phyloP scores from a whole-genome alignment of 2,888 invertebrate genomes.

The Electrophaes corylata region DNA sequence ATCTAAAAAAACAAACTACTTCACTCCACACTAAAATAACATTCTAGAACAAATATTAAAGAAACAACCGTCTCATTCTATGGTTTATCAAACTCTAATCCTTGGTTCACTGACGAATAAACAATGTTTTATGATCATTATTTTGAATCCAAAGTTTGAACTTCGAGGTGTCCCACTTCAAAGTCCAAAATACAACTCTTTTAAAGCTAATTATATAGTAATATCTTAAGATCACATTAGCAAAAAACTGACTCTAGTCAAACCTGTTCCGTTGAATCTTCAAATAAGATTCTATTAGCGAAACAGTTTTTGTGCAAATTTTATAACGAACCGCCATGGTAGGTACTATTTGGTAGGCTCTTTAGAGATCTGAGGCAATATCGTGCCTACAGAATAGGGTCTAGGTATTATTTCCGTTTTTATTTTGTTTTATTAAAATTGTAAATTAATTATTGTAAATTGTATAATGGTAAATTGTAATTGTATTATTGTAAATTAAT shows the following conservation, averaged over 20 bases:
- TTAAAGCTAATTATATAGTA: background rate
- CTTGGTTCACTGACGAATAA: background rate
- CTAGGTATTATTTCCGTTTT: no score
- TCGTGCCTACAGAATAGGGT: no score
- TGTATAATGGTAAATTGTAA: no score
- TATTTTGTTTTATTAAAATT: no score
- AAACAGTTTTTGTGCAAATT: background rate
- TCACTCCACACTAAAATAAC: background rate
- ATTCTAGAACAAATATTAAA: background rate
- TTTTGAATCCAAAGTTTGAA: background rate
- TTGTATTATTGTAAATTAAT: no score
- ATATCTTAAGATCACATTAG: background rate
- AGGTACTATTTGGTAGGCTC: no score
- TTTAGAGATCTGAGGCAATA: no score
- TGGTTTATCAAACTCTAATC: conserved; percentile 4
- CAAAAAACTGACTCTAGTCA: conserved; percentile 13
- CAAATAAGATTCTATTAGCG: conserved; percentile 2
- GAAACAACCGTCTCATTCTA: conserved; percentile 9
- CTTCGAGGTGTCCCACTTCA: background rate
- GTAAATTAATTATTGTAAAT: no score
- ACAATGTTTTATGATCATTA: background rate
- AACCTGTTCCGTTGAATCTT: conserved; percentile 3
- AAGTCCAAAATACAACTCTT: background rate
- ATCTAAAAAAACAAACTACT: background rate
- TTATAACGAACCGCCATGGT: no score